Evolutionary conservation across 2,113 vertebrate genomes (phyloP), one percentile per base, ranked within the genome.

Genomic region (Gavialis gangeticus): DNA sequence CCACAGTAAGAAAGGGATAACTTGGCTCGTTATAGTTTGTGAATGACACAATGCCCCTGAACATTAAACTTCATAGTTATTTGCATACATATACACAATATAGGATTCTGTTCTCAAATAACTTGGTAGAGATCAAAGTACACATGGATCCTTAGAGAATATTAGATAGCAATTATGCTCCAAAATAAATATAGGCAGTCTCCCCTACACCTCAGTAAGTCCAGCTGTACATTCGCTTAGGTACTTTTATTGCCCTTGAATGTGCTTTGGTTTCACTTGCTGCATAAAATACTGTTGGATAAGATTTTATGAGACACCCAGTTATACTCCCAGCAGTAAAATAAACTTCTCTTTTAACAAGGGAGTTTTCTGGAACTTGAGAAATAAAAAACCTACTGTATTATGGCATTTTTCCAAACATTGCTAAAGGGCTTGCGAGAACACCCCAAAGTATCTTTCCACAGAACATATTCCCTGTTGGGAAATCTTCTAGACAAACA

Each of bases 31-130:
- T 96, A 91, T 95, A 89, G 89, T 95, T 96, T 92, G 95, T 92
- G 93, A 95, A 96, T 91, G 90, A 96, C 96, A 96, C 95, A 84
- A 93, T 89, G 87, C 93, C 93, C 95, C 93, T 89, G 89, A 95
- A 95, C 87, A 94, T 88, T 95, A 86, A 92, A 93, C 87, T 96
- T 96, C 85, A 75, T 88, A 93, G 93, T 90, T 94, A 88, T 95
- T 97, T 96, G 95, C 96, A 96, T 95, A 95, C 95, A 95, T 95
- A 94, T 88, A 75, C 58, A 62, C 77, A 89, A 84, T 92, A 95
- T 94, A 93, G 95, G 87, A 89, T 86, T 95, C 89, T 83, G 80
- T 80, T 95, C 85, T 94, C 85, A 89, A 80, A 78, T 84, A 93
- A n/a, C 60, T 91, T 79, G 82, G 75, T 24, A 71, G 90, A 95